Evolutionary conservation across 2,888 invertebrate genomes (phyloP), one percentile per base, ranked within the genome.

Genomic region (Aradus depressus): DNA sequence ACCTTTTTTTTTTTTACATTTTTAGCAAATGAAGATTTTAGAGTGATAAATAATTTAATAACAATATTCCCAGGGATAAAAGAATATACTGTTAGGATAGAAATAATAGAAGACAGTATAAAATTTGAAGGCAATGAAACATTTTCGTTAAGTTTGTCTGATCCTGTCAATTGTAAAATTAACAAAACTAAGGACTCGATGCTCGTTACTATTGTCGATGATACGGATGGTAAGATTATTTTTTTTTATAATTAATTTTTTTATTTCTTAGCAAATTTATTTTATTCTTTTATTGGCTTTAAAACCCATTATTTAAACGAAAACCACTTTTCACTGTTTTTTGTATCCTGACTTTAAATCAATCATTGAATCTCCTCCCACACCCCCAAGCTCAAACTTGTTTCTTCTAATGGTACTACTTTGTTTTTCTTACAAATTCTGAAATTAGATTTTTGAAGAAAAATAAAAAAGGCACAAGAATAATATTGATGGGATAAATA

Each of bases 161-260:
- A 54, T 6, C 43, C 54, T 2, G 21, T 6, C 5, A 23, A 51
- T 18, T 22, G 34, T 22, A 35, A 42, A 6, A n/a, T 54, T 8
- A 47, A 31, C 10, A 47, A 21, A 12, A 47, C 54, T 16, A 21
- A 12, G 18, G n/a, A 37, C 1, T 38, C 44, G 14, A 44, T 37
- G 3, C 21, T 44, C 18, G 44, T 43, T 26, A 50, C 50, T 31
- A 50, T 50, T 23, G 53, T 50, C 31, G 44, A 53, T 16, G 53
- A 53, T 34, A 8, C 16, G 12, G 38, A 38, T 4, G 31, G 44
- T 44, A 26, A n/a, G 18, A n/a, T 39, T 4, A 4, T 19, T 18
- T 3, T 16, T 18, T n/a, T 34, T 34, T 34, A 16, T 34, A 31
- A 31, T 10, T 31, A 10, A 31, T 10, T 31, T 31, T 31, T 31